Conservation (phyloP, 2,797 vertebrate genomes). For the Crocodylus rhombifer region DNA sequence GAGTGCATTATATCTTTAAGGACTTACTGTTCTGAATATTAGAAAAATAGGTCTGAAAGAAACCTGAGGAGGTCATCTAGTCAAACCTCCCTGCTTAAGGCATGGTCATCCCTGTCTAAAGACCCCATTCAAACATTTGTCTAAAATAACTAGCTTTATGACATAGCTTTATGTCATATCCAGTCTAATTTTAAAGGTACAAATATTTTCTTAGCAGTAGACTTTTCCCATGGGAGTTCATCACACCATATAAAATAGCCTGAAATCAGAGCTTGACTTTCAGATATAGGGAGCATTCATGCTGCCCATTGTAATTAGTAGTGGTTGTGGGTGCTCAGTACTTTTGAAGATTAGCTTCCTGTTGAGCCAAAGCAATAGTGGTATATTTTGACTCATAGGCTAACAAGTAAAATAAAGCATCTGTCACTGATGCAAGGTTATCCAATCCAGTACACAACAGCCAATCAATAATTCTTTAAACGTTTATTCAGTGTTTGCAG, state of each 20-base stretch:
- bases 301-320: not conserved
- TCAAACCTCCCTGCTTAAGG: too few species aligned
- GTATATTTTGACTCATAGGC: not conserved
- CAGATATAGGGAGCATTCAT: not conserved
- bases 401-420: not conserved
- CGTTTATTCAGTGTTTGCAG: not conserved
- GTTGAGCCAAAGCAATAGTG: not conserved
- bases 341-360: not conserved
- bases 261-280: not conserved
- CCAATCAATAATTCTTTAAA: not conserved
- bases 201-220: too few species aligned
- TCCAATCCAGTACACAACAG: not conserved
- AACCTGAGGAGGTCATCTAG: too few species aligned
- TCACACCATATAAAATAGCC: fast-evolving
- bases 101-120: too few species aligned
- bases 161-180: too few species aligned
- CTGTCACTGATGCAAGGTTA: not conserved
- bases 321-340: not conserved
- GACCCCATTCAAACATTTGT: too few species aligned
- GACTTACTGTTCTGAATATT: not conserved
- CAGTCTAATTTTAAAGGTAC: not conserved
- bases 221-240: not conserved
- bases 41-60: too few species aligned
- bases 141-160: not conserved
- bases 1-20: not conserved